These are phyloP conservation scores for Haliclystus octoradiatus DNA, from an alignment of 30 jellyfish, hydroid and myxozoan species.

Conservation along the genomic window DNA sequence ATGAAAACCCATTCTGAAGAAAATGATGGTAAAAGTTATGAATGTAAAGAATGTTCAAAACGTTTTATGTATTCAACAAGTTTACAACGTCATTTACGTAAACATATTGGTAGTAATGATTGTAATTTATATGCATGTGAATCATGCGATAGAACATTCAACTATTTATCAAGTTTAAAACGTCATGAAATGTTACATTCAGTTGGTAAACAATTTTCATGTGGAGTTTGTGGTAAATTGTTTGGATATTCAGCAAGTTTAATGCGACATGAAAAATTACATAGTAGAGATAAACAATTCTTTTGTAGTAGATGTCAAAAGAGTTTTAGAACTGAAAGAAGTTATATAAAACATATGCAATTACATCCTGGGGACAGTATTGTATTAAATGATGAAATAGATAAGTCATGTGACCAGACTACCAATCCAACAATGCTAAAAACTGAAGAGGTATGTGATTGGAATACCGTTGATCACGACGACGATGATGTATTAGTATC, in stretches of 20 bases:
- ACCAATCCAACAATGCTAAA: no score
- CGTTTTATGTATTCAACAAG: slow-evolving; percentile 60
- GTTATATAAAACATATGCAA: slow-evolving; percentile 37
- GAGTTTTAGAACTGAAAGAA: slow-evolving; percentile 29
- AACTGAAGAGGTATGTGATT: no score
- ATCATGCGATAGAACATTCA: slow-evolving; percentile 48
- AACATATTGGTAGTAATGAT: slow-evolving; percentile 21
- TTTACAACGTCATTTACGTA: slow-evolving; percentile 36
- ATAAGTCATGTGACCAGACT: no score
- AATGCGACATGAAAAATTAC: slow-evolving; percentile 48
- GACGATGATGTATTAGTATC: no score
- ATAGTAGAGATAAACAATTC: slow-evolving; percentile 10
- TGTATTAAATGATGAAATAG: neutral
- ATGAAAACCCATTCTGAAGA: slow-evolving; percentile 45
- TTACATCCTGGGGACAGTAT: slow-evolving; percentile 13
- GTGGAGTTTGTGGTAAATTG: slow-evolving; percentile 33
- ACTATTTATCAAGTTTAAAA: slow-evolving; percentile 44
- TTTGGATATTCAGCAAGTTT: slow-evolving; percentile 61
- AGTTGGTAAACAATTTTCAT: slow-evolving; percentile 48
- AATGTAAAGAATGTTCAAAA: slow-evolving; percentile 46
- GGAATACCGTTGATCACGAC: no score
- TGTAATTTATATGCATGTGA: slow-evolving; percentile 43
- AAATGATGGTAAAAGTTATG: slow-evolving; percentile 38
- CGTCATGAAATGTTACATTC: slow-evolving; percentile 55
- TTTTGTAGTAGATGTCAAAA: slow-evolving; percentile 37